Evolutionary conservation across 2,113 vertebrate species (phyloP).

Genomic region (Chionomys nivalis): DNA sequence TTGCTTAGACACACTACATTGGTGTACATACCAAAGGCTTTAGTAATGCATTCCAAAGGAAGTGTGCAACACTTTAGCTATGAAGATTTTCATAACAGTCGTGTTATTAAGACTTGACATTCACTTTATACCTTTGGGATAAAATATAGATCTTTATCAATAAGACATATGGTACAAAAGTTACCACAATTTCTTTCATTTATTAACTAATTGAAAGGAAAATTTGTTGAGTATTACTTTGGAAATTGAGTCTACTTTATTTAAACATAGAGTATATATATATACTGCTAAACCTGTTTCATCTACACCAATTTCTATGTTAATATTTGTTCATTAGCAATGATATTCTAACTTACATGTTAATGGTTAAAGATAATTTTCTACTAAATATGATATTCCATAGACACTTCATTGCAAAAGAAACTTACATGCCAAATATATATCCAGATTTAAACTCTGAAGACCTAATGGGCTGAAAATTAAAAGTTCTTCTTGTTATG

Average conservation of each 20-base stretch:
- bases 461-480: background rate
- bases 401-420: background rate
- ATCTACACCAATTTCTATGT: background rate
- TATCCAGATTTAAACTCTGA: background rate
- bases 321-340: background rate
- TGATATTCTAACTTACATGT: background rate
- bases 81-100: background rate
- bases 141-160: background rate
- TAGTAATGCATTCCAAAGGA: background rate
- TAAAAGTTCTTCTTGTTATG: fast-evolving
- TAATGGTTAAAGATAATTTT: background rate
- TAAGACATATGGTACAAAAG: background rate
- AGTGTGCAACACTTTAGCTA: background rate
- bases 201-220: background rate
- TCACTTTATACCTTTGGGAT: background rate
- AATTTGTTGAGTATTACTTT: background rate
- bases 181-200: background rate
- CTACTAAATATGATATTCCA: background rate
- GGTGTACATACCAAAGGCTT: background rate
- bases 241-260: background rate
- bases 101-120: background rate
- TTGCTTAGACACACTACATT: too few species aligned
- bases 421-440: background rate
- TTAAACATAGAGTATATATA: background rate
- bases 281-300: background rate